A percentile compares a stretch with the other conserved stretches of the same genome.
These are phyloP conservation scores for Cardinalis cardinalis DNA, from an alignment of 2,113 vertebrate genomes.

Conservation along the genomic window DNA sequence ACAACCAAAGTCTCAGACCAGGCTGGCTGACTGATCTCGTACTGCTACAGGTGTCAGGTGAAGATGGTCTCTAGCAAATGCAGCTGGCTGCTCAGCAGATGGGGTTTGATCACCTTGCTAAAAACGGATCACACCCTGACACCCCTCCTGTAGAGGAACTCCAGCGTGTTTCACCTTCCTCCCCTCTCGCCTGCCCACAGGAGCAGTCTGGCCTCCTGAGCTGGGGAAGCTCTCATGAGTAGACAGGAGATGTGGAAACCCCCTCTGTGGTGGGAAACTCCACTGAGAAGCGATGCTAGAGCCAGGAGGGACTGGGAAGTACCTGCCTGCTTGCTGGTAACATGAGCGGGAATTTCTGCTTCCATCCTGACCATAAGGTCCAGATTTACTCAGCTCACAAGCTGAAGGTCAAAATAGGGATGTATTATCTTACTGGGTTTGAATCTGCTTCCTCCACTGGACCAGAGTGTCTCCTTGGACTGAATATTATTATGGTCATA, in stretches of 20 bases:
- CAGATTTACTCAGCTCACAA: neutral
- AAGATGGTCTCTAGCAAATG: neutral
- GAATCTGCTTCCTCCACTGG: neutral
- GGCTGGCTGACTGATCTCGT: neutral
- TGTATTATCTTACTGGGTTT: neutral
- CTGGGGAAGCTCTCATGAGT: neutral
- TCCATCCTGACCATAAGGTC: neutral
- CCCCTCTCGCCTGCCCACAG: neutral
- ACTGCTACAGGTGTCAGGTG: neutral
- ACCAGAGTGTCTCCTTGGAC: neutral
- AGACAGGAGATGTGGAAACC: neutral
- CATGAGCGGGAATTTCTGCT: neutral
- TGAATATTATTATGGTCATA: neutral
- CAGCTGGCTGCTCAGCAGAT: neutral
- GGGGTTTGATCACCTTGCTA: neutral
- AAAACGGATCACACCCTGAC: neutral
- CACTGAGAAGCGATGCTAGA: neutral
- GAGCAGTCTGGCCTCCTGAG: neutral
- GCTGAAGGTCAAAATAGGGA: neutral
- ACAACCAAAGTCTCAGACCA: neutral
- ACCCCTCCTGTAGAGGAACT: neutral
- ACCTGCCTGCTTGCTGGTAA: neutral
- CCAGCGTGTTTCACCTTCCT: neutral
- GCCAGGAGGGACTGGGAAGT: neutral
- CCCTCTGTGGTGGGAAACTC: neutral